A percentile compares a stretch with the other conserved stretches of the same genome.
Evolutionary conservation across 2,797 vertebrate species (phyloP).

Genomic region (Anguilla anguilla): DNA sequence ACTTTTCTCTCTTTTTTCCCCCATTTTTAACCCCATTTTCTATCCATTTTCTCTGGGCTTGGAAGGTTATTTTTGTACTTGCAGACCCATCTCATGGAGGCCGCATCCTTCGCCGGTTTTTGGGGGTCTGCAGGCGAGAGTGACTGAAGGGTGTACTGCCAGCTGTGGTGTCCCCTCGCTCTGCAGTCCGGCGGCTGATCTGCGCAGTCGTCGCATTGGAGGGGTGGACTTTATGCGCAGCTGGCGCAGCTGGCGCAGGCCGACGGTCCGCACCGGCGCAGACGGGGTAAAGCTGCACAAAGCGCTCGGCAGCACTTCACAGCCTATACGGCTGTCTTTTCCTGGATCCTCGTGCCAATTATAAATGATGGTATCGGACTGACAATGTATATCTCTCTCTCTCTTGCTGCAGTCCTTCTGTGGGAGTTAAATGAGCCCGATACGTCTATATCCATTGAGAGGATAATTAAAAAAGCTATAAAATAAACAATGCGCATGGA

Average conservation of each 20-base stretch:
- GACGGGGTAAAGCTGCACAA: too few species aligned
- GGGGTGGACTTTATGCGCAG: not conserved
- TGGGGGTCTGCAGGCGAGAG: too few species aligned
- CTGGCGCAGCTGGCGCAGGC: not conserved
- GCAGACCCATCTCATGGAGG: too few species aligned
- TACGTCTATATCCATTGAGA: constrained; percentile 4
- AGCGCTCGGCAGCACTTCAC: too few species aligned
- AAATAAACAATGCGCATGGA: constrained; percentile 16
- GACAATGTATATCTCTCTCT: not conserved
- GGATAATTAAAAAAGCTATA: constrained; percentile 12
- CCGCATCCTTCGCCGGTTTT: not conserved
- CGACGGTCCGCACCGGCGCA: too few species aligned
- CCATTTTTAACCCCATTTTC: too few species aligned
- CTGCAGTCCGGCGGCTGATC: not conserved
- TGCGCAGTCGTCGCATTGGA: not conserved
- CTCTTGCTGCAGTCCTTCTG: too few species aligned
- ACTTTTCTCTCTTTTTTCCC: not conserved
- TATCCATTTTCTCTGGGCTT: too few species aligned
- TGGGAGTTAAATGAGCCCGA: constrained; percentile 8
- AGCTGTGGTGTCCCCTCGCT: too few species aligned
- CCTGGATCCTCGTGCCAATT: not conserved
- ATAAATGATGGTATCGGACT: not conserved
- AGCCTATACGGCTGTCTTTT: too few species aligned
- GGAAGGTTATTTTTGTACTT: too few species aligned
- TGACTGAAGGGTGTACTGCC: too few species aligned